Evolutionary conservation across 2,888 invertebrate species (phyloP), one percentile per base, ranked within the genome.

Genomic region (Galeruca laticollis): DNA sequence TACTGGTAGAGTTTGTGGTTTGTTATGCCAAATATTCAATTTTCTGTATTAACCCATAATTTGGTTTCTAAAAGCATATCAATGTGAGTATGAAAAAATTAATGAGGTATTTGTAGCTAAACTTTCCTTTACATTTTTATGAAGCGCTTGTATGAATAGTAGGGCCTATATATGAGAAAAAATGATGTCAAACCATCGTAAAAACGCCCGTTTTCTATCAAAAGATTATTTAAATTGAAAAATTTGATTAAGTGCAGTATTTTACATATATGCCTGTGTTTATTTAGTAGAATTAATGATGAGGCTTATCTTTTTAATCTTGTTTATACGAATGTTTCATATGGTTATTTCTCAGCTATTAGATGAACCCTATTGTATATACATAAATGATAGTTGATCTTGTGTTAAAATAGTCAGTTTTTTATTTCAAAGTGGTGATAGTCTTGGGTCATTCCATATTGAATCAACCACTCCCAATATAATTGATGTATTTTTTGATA

Each of bases 291-390:
- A 20, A 10, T 20, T 31, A 35, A 57, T 57, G 18, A 33, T 26
- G 11, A 60, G 11, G n/a, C 31, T 47, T 49, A 49, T 47, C 9
- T 18, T 57, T 57, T 57, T 35, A 57, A 57, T 54, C 21, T 54
- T 54, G 26, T 20, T 26, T 26, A 54, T 33, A 35, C 35, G 15
- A 18, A 68, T 60, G 37, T 63, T 68, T 59, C 63, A 68, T 54
- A 70, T 70, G 70, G 73, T 72, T 73, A 71, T 73, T 76, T 71
- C 73, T 74, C 52, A 74, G 74, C 74, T 75, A 56, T 61, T 74
- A 75, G 73, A 71, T 72, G 67, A 73, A 70, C 70, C 73, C 73
- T 75, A 71, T 69, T 76, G 73, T 76, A 76, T 69, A 75, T 76
- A 76, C 60, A 70, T 67, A 76, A 49, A 67, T 67, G 54, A 59